Base-by-base conservation (phyloP, 2,113 vertebrate species). In the Catharus bicknelli region DNA sequence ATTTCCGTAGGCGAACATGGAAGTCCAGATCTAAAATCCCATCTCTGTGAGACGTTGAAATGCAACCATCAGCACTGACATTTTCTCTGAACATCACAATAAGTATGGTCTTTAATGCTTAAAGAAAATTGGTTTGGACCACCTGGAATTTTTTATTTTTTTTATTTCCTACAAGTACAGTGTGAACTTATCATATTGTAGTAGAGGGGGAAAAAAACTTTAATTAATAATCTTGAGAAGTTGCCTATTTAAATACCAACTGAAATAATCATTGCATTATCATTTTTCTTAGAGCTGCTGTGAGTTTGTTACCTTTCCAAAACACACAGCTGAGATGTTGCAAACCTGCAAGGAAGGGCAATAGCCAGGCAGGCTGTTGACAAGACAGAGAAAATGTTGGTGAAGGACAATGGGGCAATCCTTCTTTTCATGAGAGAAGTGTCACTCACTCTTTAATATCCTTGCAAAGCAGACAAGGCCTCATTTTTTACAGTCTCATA, bases 321-420 rank as follows among this genome's bases (percentile, higher is more conserved):
- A 72, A 6, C 34, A 27, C 16, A 21, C 25, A 67, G 66, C 58
- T 79, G 87, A 92, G 73, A 74, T 23, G 55, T 8, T 57, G 82
- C 43, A 63, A 88, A 6, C 10, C n/a, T 57, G 55, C 48, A 74
- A 43, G 14, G 57, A 92, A 95, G 90, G 57, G 75, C 67, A 51
- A 47, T 30, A 58, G 34, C 10, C 51, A 59, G 62, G 32, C 68
- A 88, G 72, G 26, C 61, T 94, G 72, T 85, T 93, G 94, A 95
- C n/a, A 3, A 85, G 82, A 53, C 59, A 80, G 51, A 79, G 81
- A 86, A 94, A 94, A 77, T 63, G 51, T 59, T 94, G 82, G 51
- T 76, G 72, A 93, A 95, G 93, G 91, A 94, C 85, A 95, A 74
- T 17, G 61, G 61, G 73, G 43, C 75, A 90, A 83, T 94, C 68